Conservation (phyloP, 2,888 invertebrate genomes). For the Spisula subtruncata region DNA sequence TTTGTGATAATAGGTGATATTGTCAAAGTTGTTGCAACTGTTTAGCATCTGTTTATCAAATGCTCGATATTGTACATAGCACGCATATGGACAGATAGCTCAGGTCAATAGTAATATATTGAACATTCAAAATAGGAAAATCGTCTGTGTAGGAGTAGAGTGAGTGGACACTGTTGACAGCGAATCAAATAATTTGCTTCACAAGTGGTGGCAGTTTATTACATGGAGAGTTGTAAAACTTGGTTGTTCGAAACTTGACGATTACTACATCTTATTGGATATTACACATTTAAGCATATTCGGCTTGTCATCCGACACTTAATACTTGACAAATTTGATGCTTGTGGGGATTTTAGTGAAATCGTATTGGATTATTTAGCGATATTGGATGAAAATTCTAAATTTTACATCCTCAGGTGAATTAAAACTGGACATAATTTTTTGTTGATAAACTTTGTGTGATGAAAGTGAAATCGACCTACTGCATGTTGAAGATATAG, state of each 20-base stretch:
- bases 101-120: neutral
- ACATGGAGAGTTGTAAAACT: conserved; percentile 30
- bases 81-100: neutral
- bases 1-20: conserved; percentile 10
- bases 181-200: neutral
- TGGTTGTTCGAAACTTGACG: conserved; percentile 20
- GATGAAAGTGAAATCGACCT: neutral
- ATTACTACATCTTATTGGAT: conserved; percentile 36
- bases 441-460: neutral
- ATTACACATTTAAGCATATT: conserved; percentile 7
- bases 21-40: conserved; percentile 6
- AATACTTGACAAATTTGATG: neutral
- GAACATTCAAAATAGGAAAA: neutral
- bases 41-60: neutral
- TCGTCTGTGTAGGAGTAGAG: neutral
- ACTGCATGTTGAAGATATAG: neutral
- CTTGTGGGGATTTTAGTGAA: neutral
- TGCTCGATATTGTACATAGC: neutral
- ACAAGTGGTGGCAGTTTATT: conserved; percentile 32
- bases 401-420: neutral
- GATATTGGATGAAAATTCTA: neutral
- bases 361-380: neutral
- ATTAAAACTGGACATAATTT: neutral
- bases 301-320: neutral
- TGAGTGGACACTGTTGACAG: conserved; percentile 4